Percentiles rank a stretch among this genome's conserved stretches.
Conservation (phyloP, 2,888 invertebrate species). For the Xanthorhoe designata region DNA sequence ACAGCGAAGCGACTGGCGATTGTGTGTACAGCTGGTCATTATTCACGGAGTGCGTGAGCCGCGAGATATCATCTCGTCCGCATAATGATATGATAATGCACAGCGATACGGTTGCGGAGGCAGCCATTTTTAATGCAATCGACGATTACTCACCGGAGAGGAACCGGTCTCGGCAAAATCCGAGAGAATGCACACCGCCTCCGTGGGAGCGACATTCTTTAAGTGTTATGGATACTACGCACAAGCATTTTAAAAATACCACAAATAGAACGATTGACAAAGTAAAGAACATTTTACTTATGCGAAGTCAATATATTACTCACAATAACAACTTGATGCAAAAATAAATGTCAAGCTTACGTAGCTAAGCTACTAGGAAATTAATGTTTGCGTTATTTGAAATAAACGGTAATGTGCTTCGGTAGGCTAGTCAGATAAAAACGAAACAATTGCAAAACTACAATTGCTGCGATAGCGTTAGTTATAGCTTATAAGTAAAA, state of each 20-base stretch:
- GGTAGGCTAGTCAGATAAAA: slow-evolving; percentile 44
- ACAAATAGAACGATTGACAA: slow-evolving; percentile 26
- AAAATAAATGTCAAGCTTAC: slow-evolving; percentile 41
- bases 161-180: slow-evolving; percentile 56
- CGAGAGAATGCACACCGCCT: slow-evolving; percentile 34
- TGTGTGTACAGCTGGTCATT: slow-evolving; percentile 57
- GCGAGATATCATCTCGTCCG: slow-evolving; percentile 55
- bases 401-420: slow-evolving; percentile 37
- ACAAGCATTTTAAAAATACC: slow-evolving; percentile 32
- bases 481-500: slow-evolving; percentile 52
- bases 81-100: slow-evolving; percentile 63
- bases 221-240: slow-evolving; percentile 47
- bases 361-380: background rate
- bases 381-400: slow-evolving; percentile 47
- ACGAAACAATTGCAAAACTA: slow-evolving; percentile 48
- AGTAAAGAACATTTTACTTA: slow-evolving; percentile 8
- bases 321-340: slow-evolving; percentile 31
- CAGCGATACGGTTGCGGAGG: slow-evolving; percentile 52
- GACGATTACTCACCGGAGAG: slow-evolving; percentile 53
- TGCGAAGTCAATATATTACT: slow-evolving; percentile 16
- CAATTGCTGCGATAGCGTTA: slow-evolving; percentile 51
- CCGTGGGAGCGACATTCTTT: slow-evolving; percentile 48
- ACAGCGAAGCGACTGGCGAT: slow-evolving; percentile 59
- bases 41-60: slow-evolving; percentile 54
- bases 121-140: slow-evolving; percentile 57